phyloP scores from a whole-genome alignment of 2,888 invertebrate species.

The Caenorhabditis sp. region DNA sequence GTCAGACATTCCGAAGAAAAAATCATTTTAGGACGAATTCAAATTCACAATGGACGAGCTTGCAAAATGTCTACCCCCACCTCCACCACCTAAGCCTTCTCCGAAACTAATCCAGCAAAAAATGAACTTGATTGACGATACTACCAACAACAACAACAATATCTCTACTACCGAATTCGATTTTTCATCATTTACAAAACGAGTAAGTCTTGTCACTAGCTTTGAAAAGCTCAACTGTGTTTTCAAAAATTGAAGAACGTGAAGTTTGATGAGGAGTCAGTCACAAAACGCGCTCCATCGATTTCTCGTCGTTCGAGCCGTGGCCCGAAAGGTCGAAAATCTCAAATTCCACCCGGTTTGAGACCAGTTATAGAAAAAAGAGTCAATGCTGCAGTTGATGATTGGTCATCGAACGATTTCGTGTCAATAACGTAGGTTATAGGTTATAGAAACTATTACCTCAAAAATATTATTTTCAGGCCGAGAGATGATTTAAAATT shows the following conservation, averaged over 20 bases:
- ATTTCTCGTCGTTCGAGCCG: constrained; percentile 41
- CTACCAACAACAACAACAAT: constrained; percentile 32
- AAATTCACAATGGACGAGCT: constrained; percentile 58
- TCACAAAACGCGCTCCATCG: constrained; percentile 43
- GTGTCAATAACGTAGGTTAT: constrained; percentile 40
- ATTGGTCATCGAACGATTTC: constrained; percentile 44
- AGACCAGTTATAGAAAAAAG: constrained; percentile 47
- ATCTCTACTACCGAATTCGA: constrained; percentile 21
- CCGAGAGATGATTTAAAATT: constrained; percentile 55
- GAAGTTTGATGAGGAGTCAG: constrained; percentile 55
- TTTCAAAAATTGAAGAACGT: constrained; percentile 56
- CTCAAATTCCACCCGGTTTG: constrained; percentile 41
- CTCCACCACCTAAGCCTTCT: constrained; percentile 37
- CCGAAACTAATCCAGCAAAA: constrained; percentile 31
- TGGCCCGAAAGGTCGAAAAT: constrained; percentile 46
- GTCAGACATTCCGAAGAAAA: background rate
- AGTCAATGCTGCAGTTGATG: constrained; percentile 41
- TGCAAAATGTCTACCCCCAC: constrained; percentile 52
- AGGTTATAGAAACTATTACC: background rate
- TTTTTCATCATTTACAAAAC: constrained; percentile 36
- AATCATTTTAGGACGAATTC: constrained; percentile 42
- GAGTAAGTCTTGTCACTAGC: constrained; percentile 33
- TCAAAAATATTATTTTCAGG: constrained; percentile 28
- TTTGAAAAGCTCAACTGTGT: too few species aligned
- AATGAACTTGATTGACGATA: constrained; percentile 40